Evolutionary conservation across 2,797 vertebrate species (phyloP).

Genomic region (Smutsia gigantea): DNA sequence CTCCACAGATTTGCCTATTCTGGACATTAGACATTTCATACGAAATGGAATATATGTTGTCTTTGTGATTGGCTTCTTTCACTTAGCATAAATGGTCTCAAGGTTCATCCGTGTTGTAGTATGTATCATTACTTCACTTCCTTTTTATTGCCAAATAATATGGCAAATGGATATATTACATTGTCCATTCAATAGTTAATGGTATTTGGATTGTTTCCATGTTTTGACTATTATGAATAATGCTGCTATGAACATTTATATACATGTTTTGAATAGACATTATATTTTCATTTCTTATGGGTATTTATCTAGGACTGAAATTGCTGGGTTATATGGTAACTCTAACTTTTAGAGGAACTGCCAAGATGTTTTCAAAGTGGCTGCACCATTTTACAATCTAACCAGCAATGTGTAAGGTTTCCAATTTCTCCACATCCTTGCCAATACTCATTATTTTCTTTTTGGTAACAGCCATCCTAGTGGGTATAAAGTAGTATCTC

Average conservation of each 20-base stretch:
- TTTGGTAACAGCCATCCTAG: not conserved
- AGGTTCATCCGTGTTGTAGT: not conserved
- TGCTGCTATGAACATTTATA: not conserved
- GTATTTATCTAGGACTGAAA: not conserved
- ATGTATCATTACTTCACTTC: not conserved
- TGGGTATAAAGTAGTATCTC: not conserved
- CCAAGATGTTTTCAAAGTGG: constrained; percentile 19
- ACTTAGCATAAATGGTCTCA: not conserved
- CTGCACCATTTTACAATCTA: not conserved
- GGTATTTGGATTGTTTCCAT: not conserved
- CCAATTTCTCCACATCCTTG: not conserved
- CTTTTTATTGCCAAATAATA: constrained; percentile 11
- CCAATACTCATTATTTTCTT: not conserved
- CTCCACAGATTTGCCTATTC: not conserved
- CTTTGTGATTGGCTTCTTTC: not conserved
- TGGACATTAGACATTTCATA: not conserved
- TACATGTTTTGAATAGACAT: not conserved
- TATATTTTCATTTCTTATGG: not conserved
- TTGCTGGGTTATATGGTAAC: not conserved
- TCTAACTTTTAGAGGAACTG: not conserved
- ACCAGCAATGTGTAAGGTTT: not conserved
- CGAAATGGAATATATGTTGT: not conserved
- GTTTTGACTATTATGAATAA: not conserved
- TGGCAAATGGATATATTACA: not conserved
- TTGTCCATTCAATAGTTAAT: not conserved